A percentile compares a stretch with the other conserved stretches of the same genome.
phyloP scores from a whole-genome alignment of 2,888 invertebrate genomes.

The Mechanitis messenoides region DNA sequence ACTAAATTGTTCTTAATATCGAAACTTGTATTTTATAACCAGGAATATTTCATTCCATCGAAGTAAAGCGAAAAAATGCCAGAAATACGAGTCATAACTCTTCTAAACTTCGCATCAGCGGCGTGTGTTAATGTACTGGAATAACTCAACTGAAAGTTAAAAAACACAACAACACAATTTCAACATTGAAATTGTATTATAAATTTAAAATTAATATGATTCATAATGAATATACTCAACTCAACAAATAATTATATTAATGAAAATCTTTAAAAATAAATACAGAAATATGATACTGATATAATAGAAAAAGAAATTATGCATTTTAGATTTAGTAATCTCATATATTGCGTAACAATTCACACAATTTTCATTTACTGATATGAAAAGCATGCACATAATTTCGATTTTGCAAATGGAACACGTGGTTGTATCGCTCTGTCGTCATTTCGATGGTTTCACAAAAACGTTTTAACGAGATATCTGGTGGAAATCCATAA shows the following conservation, averaged over 20 bases:
- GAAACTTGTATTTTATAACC: background rate
- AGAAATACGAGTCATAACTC: conserved; percentile 18
- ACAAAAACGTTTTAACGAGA: conserved; percentile 16
- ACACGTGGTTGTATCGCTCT: conserved; percentile 1
- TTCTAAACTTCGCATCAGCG: conserved; percentile 18
- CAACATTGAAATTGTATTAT: conserved; percentile 15
- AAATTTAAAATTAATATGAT: background rate
- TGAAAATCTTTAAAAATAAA: no score
- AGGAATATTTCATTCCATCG: conserved; percentile 4
- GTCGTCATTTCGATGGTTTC: conserved; percentile 7
- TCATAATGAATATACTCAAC: no score
- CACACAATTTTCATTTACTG: no score
- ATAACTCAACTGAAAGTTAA: conserved; percentile 20
- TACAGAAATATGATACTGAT: no score
- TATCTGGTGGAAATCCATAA: conserved; percentile 14
- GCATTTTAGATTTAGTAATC: background rate
- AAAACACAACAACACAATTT: conserved; percentile 17
- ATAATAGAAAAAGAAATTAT: no score
- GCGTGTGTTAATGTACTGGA: conserved; percentile 20
- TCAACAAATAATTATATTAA: no score
- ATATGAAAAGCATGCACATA: background rate
- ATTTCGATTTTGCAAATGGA: conserved; percentile 5
- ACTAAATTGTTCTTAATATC: no score
- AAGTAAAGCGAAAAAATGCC: conserved; percentile 17
- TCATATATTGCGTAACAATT: background rate